A percentile compares a stretch with the other conserved stretches of the same genome.
Conservation (phyloP, 2,113 vertebrate species). For the Spizaetus ornatus region DNA sequence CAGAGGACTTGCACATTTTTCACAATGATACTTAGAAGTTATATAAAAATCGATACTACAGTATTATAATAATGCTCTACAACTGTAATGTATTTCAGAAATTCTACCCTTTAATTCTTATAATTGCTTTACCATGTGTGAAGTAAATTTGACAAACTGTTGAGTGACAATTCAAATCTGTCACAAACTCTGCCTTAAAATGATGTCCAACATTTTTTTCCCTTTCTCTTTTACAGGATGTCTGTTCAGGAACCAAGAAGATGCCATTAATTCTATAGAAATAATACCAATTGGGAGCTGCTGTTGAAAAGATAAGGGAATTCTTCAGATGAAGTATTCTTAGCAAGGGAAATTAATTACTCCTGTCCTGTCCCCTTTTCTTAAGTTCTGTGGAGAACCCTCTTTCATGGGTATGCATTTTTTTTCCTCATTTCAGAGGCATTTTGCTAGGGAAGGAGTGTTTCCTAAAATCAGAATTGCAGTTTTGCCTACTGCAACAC, state of each 20-base stretch:
- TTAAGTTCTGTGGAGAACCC: neutral
- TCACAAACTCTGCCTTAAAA: neutral
- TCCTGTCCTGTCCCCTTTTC: neutral
- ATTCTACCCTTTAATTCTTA: neutral
- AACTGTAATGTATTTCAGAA: neutral
- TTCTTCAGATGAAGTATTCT: neutral
- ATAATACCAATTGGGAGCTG: neutral
- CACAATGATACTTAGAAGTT: neutral
- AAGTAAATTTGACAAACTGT: neutral
- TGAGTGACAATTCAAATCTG: neutral
- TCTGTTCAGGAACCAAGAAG: neutral
- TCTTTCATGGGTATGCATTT: neutral
- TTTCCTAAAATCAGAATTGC: neutral
- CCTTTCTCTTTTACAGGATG: neutral
- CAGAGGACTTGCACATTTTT: neutral
- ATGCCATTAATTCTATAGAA: neutral
- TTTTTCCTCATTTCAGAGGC: neutral
- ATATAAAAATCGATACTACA: neutral
- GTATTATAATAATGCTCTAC: neutral
- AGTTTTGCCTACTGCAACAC: neutral
- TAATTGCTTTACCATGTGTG: neutral
- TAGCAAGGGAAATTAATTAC: neutral
- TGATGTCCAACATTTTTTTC: neutral
- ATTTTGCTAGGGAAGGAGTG: neutral
- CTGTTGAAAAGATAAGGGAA: neutral